Percentiles rank a stretch among this genome's conserved stretches.
Conservation (phyloP, 2,797 vertebrate genomes). For the Mormyrops attenuatus region DNA sequence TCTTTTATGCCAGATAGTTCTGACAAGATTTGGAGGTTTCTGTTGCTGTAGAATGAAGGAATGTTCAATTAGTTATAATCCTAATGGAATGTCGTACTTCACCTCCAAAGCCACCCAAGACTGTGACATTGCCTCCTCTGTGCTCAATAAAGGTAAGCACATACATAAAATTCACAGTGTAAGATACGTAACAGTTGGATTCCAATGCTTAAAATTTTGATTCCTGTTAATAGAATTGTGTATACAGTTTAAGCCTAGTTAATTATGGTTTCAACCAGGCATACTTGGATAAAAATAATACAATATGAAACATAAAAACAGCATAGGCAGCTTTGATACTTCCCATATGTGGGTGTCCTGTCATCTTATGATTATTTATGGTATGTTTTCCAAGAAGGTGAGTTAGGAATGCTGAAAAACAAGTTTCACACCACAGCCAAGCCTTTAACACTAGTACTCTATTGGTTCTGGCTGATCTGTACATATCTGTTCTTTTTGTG, state of each 20-base stretch:
- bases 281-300: neutral
- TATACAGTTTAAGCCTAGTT: neutral
- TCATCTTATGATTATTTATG: neutral
- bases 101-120: neutral
- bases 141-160: neutral
- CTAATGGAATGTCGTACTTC: neutral
- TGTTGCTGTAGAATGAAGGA: neutral
- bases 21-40: neutral
- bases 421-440: neutral
- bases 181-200: neutral
- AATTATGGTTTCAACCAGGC: neutral
- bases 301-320: neutral
- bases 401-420: slow-evolving; percentile 25
- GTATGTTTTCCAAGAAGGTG: neutral
- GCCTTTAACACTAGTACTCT: neutral
- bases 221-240: neutral
- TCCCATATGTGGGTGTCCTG: neutral
- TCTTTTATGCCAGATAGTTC: neutral
- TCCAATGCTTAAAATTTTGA: slow-evolving; percentile 1
- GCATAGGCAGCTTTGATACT: neutral
- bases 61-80: neutral
- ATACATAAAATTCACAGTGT: neutral
- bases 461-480: neutral
- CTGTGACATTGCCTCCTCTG: neutral
- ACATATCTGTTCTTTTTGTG: neutral